Base-by-base conservation (phyloP, 2,113 vertebrate species). In the Pholis gunnellus region DNA sequence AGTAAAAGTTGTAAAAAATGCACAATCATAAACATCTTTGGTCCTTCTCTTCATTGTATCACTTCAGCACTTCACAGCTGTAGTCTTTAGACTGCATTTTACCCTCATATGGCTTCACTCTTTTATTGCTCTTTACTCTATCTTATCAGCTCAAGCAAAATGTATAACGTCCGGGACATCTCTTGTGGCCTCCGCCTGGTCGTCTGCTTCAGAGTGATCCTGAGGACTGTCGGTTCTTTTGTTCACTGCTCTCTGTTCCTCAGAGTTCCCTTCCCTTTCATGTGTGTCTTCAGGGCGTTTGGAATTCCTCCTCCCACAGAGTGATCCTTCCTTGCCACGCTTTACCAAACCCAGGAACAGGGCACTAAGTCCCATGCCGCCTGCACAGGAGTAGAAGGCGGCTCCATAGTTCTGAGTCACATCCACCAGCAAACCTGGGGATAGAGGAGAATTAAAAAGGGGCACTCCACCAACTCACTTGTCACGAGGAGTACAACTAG, bases 301-400 rank as follows among this genome's bases (percentile, higher is more conserved):
- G 7, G 65, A 3, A 8, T 25, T 83, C 85, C 9, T 95, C 13
- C 0, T 89, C 36, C 10, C 88, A 46, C 93, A 94, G 73, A 95
- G 94, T 17, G 94, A 83, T 69, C 96, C 94, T 72, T 31, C 95
- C 79, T 96, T 97, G n/a, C 96, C 97, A 0, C 97, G 97, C 59
- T 93, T 95, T 5, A 99, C 97, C 64, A 99, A 88, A 38, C 95
- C 96, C 36, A 99, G 95, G 78, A 97, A 99, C 75, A 95, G 0
- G 0, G 97, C 96, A 0, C 96, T 96, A 73, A 98, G 2, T 0
- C 90, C 87, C 96, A 97, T 96, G 75, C 98, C 98, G 0, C 76
- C 94, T 0, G 97, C 97, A 25, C 98, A 99, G 42, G 97, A 99
- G 88, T 98, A 99, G 88, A 99, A 99, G 42, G 98, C 98, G 10